A percentile compares a stretch with the other conserved stretches of the same genome.
Conservation (phyloP, 2,113 vertebrate species). For the Ailuropoda melanoleuca region DNA sequence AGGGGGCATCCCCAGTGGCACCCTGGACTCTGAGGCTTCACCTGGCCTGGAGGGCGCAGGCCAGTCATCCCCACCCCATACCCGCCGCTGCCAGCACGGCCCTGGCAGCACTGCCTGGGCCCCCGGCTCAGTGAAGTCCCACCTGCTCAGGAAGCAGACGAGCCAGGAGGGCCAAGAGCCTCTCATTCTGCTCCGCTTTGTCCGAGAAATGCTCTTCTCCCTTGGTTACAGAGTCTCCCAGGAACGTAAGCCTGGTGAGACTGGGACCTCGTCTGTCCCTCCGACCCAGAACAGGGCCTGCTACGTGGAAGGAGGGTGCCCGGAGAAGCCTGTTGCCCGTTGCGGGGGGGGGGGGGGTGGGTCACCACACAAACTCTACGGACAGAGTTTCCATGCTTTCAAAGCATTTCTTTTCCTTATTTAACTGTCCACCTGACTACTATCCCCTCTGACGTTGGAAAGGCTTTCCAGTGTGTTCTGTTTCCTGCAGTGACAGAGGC, state of each 20-base stretch:
- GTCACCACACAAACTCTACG: rapidly evolving
- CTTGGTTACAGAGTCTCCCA: background rate
- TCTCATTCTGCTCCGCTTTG: background rate
- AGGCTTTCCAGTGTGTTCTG: rapidly evolving
- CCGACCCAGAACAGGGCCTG: background rate
- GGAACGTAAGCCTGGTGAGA: background rate
- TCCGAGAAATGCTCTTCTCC: background rate
- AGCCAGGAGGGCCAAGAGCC: rapidly evolving
- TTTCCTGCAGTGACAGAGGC: background rate
- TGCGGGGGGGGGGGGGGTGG: background rate
- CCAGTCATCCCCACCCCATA: too few species aligned
- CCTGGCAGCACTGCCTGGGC: background rate
- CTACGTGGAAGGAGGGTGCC: background rate
- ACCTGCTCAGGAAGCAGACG: background rate
- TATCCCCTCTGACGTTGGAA: background rate
- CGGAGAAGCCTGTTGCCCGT: background rate
- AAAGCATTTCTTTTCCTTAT: background rate
- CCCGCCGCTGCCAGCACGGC: background rate
- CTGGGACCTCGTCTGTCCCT: background rate
- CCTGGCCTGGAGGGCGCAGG: too few species aligned
- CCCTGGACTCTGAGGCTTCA: background rate
- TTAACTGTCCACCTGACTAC: rapidly evolving
- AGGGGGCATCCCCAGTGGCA: too few species aligned
- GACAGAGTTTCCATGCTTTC: background rate
- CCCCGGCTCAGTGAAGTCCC: background rate